Evolutionary conservation across 2,113 vertebrate species (phyloP).

Genomic region (Psittacula cyanocephala): DNA sequence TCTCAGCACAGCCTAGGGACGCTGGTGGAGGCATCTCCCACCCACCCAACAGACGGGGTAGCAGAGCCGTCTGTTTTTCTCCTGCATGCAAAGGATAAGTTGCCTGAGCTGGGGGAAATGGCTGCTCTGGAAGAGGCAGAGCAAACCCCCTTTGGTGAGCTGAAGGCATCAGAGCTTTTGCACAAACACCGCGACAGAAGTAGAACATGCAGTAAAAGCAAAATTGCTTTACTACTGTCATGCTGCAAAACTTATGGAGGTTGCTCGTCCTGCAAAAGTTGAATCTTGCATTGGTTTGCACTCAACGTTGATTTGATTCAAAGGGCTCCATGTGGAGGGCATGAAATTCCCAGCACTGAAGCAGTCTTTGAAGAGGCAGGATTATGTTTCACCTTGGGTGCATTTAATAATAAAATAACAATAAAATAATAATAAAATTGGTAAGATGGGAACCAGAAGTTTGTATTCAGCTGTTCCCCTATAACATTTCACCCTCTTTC

Average conservation of each 20-base stretch:
- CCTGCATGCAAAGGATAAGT: rapidly evolving
- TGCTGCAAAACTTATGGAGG: neutral
- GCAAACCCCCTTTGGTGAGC: neutral
- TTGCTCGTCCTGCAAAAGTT: neutral
- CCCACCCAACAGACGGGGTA: rapidly evolving
- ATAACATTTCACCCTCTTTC: neutral
- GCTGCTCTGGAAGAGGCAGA: neutral
- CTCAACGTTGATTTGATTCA: neutral
- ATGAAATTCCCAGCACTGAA: neutral
- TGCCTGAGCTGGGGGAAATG: neutral
- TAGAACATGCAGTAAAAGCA: neutral
- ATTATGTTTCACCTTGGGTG: neutral
- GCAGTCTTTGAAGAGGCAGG: neutral
- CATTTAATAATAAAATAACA: neutral
- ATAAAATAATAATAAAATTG: neutral
- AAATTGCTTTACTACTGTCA: neutral
- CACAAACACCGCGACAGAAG: neutral
- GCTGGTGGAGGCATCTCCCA: neutral
- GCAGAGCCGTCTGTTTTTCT: rapidly evolving
- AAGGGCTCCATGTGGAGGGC: rapidly evolving
- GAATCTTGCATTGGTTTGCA: neutral
- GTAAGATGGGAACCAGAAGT: neutral
- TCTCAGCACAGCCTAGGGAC: neutral
- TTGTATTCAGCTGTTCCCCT: neutral
- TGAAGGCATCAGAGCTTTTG: neutral